phyloP scores from a whole-genome alignment of 2,888 invertebrate species.

The Phoenoteleia sp. region DNA sequence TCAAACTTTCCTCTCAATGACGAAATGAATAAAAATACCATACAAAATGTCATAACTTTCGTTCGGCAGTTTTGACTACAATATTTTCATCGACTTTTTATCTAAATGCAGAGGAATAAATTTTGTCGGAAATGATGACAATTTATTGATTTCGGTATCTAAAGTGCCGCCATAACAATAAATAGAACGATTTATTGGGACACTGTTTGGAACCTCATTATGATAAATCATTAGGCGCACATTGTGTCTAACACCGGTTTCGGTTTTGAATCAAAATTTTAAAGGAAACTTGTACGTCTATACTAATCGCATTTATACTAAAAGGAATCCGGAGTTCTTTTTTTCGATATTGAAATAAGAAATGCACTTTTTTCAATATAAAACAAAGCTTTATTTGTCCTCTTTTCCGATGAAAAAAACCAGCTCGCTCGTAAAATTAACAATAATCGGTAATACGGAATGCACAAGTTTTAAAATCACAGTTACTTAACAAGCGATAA shows the following conservation, averaged over 20 bases:
- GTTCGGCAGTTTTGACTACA: background rate
- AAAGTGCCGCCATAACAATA: conserved; percentile 20
- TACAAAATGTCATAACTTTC: no score
- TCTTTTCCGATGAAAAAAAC: conserved; percentile 15
- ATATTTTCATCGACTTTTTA: background rate
- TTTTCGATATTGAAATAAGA: conserved; percentile 3
- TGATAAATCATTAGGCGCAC: conserved; percentile 35
- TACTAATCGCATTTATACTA: conserved; percentile 20
- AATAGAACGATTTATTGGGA: background rate
- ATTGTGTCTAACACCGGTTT: conserved; percentile 27
- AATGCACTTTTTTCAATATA: conserved; percentile 12
- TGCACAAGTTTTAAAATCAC: conserved; percentile 42
- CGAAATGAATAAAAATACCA: no score
- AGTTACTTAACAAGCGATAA: conserved; percentile 47
- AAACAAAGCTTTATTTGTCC: conserved; percentile 11
- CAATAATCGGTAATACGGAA: conserved; percentile 18
- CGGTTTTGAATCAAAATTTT: conserved; percentile 29
- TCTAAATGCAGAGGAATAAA: background rate
- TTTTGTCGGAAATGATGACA: background rate
- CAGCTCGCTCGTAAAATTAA: conserved; percentile 4
- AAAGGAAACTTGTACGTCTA: conserved; percentile 11
- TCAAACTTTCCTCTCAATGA: no score
- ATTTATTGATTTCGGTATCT: background rate
- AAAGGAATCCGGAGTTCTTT: conserved; percentile 11
- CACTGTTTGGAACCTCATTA: conserved; percentile 25